Evolutionary conservation across 2,888 invertebrate genomes (phyloP).

Genomic region (Eilema depressum): DNA sequence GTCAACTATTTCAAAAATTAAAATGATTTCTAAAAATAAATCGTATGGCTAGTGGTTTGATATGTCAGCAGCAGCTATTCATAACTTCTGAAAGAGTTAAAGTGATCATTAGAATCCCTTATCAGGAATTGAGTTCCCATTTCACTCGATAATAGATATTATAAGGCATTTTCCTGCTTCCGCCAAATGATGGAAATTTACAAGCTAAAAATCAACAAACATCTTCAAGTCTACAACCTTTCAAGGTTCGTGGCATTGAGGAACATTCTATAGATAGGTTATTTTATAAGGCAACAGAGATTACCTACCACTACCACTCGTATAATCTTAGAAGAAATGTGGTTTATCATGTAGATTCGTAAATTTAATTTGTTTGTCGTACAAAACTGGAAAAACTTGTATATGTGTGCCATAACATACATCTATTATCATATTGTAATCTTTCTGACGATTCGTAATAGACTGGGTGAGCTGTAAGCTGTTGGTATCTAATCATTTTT

Average conservation of each 20-base stretch:
- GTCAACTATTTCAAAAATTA: not conserved
- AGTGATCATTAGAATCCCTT: not conserved
- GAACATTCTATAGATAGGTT: not conserved
- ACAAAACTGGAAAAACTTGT: not conserved
- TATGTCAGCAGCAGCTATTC: not conserved
- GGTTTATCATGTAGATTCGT: not conserved
- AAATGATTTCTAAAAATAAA: not conserved
- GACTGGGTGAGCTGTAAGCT: not conserved
- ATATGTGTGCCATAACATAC: not conserved
- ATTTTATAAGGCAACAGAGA: not conserved
- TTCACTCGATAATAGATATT: not conserved
- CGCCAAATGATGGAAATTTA: not conserved
- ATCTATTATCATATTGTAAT: constrained; percentile 1
- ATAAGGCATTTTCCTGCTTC: not conserved
- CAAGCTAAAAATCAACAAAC: not conserved
- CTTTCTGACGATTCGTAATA: not conserved
- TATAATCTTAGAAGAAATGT: not conserved
- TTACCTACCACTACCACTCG: not conserved
- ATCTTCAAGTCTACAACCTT: not conserved
- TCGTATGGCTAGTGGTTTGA: not conserved
- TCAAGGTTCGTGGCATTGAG: not conserved
- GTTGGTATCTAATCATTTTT: not conserved
- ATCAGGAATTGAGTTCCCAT: not conserved
- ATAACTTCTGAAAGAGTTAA: not conserved
- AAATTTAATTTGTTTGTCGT: no score